Percentiles rank a stretch among this genome's conserved stretches.
Conservation (phyloP, 2,888 invertebrate species). For the Meganola albula region DNA sequence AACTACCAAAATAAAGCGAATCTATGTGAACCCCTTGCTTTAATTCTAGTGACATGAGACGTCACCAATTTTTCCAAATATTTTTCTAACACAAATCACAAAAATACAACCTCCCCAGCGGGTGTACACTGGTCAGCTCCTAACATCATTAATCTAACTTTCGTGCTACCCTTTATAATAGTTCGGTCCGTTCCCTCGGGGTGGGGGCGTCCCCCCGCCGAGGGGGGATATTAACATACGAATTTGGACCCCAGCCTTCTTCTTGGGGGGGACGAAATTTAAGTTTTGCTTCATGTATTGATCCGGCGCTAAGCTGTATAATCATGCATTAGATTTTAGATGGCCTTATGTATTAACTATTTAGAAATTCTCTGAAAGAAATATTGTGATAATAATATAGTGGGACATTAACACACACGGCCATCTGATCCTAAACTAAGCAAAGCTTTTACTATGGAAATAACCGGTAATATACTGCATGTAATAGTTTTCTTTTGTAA, state of each 20-base stretch:
- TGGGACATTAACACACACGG: too few species aligned
- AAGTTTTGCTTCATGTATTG: constrained; percentile 73
- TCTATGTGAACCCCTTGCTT: too few species aligned
- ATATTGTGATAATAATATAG: too few species aligned
- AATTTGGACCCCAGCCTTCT: constrained; percentile 72
- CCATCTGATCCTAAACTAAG: too few species aligned
- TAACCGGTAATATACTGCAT: too few species aligned
- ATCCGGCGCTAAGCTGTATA: constrained; percentile 57
- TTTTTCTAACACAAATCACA: too few species aligned
- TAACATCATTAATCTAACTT: constrained; percentile 80
- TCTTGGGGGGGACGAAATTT: constrained; percentile 71
- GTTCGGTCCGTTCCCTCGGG: constrained; percentile 69
- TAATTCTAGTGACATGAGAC: too few species aligned
- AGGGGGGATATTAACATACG: constrained; percentile 69
- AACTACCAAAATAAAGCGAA: too few species aligned
- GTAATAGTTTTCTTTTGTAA: too few species aligned
- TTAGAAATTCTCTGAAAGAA: too few species aligned
- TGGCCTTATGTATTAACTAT: background rate
- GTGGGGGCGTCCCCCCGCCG: constrained; percentile 37
- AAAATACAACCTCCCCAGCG: constrained; percentile 26
- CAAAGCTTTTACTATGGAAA: too few species aligned
- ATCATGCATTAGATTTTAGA: constrained; percentile 29
- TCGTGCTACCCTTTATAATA: constrained; percentile 78
- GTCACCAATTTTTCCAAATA: too few species aligned
- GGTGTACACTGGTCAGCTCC: constrained; percentile 68